These are phyloP conservation scores for Rhinoptilus africanus DNA, from an alignment of 2,113 vertebrate genomes.

Conservation along the genomic window DNA sequence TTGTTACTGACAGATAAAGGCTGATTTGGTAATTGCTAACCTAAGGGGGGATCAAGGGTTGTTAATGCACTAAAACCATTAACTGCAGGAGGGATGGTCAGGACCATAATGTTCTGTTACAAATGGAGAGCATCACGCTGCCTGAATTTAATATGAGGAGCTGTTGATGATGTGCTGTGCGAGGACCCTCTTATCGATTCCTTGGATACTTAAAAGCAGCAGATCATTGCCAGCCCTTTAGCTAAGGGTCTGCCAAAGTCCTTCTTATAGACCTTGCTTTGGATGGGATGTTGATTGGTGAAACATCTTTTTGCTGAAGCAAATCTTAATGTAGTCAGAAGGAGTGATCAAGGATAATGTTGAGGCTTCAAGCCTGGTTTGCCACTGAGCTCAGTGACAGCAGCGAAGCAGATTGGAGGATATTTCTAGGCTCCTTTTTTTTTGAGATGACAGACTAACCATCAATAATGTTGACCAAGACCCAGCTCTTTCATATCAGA, in stretches of 20 bases:
- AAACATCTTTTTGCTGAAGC: not conserved
- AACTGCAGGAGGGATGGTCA: not conserved
- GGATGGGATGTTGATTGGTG: rapidly evolving
- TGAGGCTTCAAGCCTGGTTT: not conserved
- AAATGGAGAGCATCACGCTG: not conserved
- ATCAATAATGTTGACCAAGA: not conserved
- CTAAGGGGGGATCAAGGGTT: not conserved
- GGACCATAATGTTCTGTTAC: not conserved
- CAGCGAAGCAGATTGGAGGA: not conserved
- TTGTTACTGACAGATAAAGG: constrained; percentile 41
- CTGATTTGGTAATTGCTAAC: constrained; percentile 16
- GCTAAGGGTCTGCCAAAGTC: not conserved
- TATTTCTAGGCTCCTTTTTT: not conserved
- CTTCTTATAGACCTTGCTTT: not conserved
- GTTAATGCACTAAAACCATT: constrained; percentile 12
- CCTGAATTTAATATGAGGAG: not conserved
- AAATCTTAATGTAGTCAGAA: not conserved
- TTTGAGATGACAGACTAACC: not conserved
- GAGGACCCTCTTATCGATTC: not conserved
- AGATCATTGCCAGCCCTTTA: not conserved
- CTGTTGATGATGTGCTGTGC: not conserved
- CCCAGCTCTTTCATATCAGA: not conserved
- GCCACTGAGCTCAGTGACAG: not conserved
- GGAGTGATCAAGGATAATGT: not conserved
- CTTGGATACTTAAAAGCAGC: not conserved